These are phyloP conservation scores for Drosophila prolongata DNA, from an alignment of 2,888 invertebrate genomes.

Conservation along the genomic window DNA sequence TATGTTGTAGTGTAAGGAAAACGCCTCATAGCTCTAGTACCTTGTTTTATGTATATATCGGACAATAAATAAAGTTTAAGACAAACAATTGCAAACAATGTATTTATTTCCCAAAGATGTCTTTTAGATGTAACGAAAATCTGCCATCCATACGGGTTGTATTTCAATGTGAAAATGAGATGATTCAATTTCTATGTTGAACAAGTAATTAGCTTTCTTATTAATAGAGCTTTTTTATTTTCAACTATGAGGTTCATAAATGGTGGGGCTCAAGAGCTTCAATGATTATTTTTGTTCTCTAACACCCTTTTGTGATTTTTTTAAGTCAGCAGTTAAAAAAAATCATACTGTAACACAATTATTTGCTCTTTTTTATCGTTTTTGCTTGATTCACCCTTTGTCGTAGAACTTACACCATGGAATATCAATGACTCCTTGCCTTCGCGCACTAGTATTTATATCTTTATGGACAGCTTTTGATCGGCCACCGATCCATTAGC, in stretches of 20 bases:
- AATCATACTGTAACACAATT: too few relatives aligned
- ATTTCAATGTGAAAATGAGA: too few relatives aligned
- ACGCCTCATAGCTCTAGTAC: conserved; percentile 75
- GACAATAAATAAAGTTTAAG: conserved; percentile 77
- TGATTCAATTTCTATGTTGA: not conserved
- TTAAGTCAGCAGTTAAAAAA: too few relatives aligned
- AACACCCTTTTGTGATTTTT: too few relatives aligned
- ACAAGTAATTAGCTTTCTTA: not conserved
- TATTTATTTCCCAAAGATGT: not conserved
- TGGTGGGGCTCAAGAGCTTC: too few relatives aligned
- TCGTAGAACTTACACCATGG: not conserved
- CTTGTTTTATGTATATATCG: conserved; percentile 69
- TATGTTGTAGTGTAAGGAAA: conserved; percentile 52
- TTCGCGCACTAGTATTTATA: conserved; percentile 22
- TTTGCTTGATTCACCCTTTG: not conserved
- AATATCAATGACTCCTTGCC: conserved; percentile 6
- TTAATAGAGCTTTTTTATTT: too few relatives aligned
- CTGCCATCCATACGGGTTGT: too few relatives aligned
- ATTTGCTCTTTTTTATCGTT: not conserved
- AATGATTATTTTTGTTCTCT: too few relatives aligned
- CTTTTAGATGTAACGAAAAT: too few relatives aligned
- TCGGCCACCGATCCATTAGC: conserved; percentile 78
- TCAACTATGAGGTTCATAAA: too few relatives aligned
- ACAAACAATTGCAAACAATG: not conserved
- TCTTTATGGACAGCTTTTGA: conserved; percentile 34